Conservation (phyloP, 2,113 vertebrate genomes). For the Oceanodroma tethys region DNA sequence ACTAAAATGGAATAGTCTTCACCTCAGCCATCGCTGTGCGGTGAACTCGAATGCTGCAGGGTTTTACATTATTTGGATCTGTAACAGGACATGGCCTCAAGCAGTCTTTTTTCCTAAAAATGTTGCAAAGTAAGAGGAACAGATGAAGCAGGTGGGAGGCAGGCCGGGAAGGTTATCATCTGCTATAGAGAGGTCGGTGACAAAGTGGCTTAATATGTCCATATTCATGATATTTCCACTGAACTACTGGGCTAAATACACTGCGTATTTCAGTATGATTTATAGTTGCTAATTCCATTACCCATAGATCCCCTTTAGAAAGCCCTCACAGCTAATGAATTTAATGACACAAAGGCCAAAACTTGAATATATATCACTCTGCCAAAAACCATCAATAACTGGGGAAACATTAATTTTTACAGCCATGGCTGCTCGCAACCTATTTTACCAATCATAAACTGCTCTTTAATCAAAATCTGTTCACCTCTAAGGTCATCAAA, state of each 20-base stretch:
- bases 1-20: not conserved
- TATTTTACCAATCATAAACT: constrained; percentile 41
- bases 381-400: not conserved
- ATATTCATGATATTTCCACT: not conserved
- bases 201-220: not conserved
- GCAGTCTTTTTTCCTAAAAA: constrained; percentile 36
- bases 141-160: not conserved
- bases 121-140: not conserved
- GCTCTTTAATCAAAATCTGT: constrained; percentile 52
- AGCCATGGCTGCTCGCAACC: not conserved
- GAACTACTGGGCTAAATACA: not conserved
- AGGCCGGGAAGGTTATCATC: not conserved
- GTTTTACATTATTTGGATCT: not conserved
- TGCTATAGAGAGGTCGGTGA: constrained; percentile 2
- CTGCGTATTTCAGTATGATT: constrained; percentile 28
- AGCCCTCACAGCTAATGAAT: constrained; percentile 38
- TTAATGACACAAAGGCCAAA: constrained; percentile 44
- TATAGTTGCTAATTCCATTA: constrained; percentile 28
- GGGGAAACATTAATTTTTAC: constrained; percentile 43
- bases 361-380: constrained; percentile 4
- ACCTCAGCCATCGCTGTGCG: not conserved
- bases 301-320: constrained; percentile 10
- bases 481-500: constrained; percentile 40
- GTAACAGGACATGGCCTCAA: not conserved
- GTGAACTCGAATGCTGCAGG: not conserved